phyloP scores from a whole-genome alignment of 2,888 invertebrate genomes.

The Bibio marci region DNA sequence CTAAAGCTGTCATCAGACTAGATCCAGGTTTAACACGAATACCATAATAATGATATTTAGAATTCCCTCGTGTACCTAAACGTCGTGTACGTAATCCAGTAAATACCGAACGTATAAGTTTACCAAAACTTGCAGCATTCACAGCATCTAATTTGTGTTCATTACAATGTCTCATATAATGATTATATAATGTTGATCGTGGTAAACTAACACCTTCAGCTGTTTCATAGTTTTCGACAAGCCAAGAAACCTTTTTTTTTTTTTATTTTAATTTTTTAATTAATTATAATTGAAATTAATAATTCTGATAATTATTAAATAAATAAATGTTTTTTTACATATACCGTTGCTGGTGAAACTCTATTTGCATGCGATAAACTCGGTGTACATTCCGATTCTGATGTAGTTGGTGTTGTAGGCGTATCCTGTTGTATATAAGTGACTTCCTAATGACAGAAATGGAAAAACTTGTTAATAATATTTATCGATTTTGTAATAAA shows the following conservation, averaged over 20 bases:
- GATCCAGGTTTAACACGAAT: constrained; percentile 88
- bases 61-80: constrained; percentile 92
- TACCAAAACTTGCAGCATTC: constrained; percentile 98
- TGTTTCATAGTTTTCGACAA: constrained; percentile 95
- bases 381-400: constrained; percentile 35
- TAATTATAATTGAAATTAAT: not conserved
- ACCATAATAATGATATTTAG: constrained; percentile 99
- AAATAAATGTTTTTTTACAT: constrained; percentile 19
- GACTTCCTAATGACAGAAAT: too few relatives aligned
- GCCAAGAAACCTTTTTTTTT: constrained; percentile 66
- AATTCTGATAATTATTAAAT: not conserved
- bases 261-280: not conserved
- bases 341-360: constrained; percentile 85
- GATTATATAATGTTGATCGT: constrained; percentile 88
- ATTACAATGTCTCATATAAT: constrained; percentile 89
- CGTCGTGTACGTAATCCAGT: constrained; percentile 85
- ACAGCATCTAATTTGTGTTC: constrained; percentile 92
- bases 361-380: constrained; percentile 58
- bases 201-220: constrained; percentile 86
- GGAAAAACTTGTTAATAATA: not conserved
- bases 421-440: constrained; percentile 11
- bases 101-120: constrained; percentile 95
- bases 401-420: constrained; percentile 26
- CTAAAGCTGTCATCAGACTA: constrained; percentile 42
- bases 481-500: not conserved